Evolutionary conservation across 35 echinoderm and acorn worm species (phyloP).

Genomic region (Apostichopus parvimensis): DNA sequence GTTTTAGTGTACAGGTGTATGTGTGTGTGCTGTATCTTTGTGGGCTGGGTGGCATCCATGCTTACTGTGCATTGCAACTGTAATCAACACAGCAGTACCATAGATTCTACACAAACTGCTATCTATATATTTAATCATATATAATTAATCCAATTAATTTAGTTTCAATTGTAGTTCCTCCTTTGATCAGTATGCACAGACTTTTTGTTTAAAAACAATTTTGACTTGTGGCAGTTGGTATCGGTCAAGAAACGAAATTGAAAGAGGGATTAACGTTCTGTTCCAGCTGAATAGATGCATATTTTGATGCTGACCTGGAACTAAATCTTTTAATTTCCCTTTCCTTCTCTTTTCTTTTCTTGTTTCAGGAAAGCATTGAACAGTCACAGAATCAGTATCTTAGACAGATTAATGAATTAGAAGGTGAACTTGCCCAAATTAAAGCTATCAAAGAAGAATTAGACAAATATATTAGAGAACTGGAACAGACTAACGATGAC

Average conservation of each 20-base stretch:
- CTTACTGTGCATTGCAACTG: too few relatives aligned
- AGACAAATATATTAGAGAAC: constrained; percentile 96
- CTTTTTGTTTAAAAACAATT: too few relatives aligned
- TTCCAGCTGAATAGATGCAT: neutral
- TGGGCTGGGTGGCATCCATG: too few relatives aligned
- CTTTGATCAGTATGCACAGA: too few relatives aligned
- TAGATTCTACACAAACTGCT: too few relatives aligned
- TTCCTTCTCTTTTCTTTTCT: constrained; percentile 17
- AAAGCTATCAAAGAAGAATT: constrained; percentile 92
- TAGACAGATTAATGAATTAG: constrained; percentile 87
- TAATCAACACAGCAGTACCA: too few relatives aligned
- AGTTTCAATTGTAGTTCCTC: too few relatives aligned
- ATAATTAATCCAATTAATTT: too few relatives aligned
- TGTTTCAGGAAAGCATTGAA: constrained; percentile 87
- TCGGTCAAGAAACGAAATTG: neutral
- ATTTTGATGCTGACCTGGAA: neutral
- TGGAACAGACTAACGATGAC: constrained; percentile 96
- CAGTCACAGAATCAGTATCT: constrained; percentile 83
- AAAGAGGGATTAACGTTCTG: neutral
- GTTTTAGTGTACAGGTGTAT: too few relatives aligned
- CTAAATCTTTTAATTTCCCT: neutral
- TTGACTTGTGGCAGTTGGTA: too few relatives aligned
- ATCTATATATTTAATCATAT: too few relatives aligned
- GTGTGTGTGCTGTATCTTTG: too few relatives aligned
- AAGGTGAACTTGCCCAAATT: constrained; percentile 95